Base-by-base conservation (phyloP, 2,888 invertebrate genomes). In the Drosophila affinis region DNA sequence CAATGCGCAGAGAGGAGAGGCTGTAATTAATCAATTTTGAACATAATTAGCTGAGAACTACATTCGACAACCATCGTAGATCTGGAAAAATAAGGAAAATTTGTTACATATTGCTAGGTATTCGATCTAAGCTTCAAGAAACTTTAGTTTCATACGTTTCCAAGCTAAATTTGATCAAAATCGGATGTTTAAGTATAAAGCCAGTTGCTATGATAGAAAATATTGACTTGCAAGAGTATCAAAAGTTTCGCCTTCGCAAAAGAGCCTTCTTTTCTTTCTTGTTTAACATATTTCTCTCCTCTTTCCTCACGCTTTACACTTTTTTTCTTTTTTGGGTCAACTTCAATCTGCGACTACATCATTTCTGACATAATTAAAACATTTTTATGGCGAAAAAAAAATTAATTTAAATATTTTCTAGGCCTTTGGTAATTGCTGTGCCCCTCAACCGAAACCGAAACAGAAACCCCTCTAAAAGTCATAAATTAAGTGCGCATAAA, bases 281-380 rank as follows among this genome's bases (percentile, higher is more conserved):
- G 39, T 2, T 14, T n/a, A 14, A 54, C 18, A 12, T 56, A 57
- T 54, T 57, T 56, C 44, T 49, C 9, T 17, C 29, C 24, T 59
- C 47, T 47, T 44, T 39, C 39, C 12, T 2, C 49, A 12, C 45
- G 69, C 45, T 60, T 75, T 67, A 72, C 68, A 60, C 52, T 48
- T 47, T 80, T 84, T 84, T 65, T 63, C 72, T 54, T 67, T 82
- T 82, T 85, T 72, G 75, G 87, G 85, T 87, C 87, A 87, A 72
- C 63, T 56, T 72, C 56, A 72, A 71, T 72, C 69, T 72, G 67
- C 74, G 84, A 69, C 63, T 69, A 76, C 52, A 62, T 71, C 73
- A 78, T 63, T 76, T 70, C 72, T 72, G 70, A 78, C 76, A 78
- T 88, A 88, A 86, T 88, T 83, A 79, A 87, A 85, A 75, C 72